Conservation (phyloP, 2,113 vertebrate genomes). For the Apus apus region DNA sequence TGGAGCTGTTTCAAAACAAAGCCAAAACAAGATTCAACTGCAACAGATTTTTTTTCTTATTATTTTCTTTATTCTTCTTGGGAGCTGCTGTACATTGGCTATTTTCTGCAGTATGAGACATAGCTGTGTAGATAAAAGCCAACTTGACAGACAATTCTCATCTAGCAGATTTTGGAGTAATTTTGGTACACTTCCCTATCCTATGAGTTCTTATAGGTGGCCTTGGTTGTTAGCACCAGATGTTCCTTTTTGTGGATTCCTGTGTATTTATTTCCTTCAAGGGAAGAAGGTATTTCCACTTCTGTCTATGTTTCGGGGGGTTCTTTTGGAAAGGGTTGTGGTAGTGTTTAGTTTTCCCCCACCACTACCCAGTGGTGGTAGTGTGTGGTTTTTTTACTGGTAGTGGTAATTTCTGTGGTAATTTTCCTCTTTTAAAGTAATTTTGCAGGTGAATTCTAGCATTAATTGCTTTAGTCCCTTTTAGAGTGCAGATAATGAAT, state of each 20-base stretch:
- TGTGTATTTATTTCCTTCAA: not conserved
- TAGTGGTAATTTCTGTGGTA: not conserved
- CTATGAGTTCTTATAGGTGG: not conserved
- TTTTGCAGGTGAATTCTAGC: not conserved
- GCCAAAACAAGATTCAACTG: not conserved
- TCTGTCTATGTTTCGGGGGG: not conserved
- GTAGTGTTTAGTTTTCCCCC: no score
- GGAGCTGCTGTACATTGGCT: not conserved
- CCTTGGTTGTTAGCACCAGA: not conserved
- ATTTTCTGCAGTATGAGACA: not conserved
- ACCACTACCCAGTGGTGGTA: not conserved
- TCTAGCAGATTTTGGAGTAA: not conserved
- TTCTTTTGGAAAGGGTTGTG: not conserved
- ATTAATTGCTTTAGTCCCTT: not conserved
- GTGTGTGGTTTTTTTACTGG: not conserved
- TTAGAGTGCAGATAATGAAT: not conserved
- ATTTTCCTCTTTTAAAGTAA: not conserved
- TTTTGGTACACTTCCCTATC: not conserved
- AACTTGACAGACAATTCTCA: fast-evolving
- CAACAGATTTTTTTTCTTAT: not conserved
- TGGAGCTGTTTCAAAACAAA: not conserved
- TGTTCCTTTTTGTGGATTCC: not conserved
- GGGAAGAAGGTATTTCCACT: not conserved
- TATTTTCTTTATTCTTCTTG: not conserved
- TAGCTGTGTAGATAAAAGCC: not conserved